phyloP scores from a whole-genome alignment of 1,140 invertebrate genomes.

The Brachionus asplanchnoidis region DNA sequence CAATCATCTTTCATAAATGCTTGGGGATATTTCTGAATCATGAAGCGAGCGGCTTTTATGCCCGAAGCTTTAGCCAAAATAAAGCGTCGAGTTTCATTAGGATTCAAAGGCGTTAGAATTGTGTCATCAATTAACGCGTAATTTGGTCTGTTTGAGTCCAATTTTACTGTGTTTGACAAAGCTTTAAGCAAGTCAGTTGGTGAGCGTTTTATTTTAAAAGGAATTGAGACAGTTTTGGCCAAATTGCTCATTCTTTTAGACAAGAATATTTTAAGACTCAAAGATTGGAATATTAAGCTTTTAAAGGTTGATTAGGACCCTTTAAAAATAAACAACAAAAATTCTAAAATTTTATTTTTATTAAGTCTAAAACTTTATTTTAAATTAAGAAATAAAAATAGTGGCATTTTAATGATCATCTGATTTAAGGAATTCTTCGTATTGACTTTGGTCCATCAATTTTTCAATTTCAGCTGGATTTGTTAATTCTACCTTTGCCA shows the following conservation, averaged over 20 bases:
- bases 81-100: neutral
- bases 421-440: conserved; percentile 41
- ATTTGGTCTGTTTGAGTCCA: neutral
- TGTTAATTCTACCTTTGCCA: neutral
- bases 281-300: neutral
- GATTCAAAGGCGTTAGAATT: conserved; percentile 1
- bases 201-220: conserved; percentile 18
- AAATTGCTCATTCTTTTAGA: conserved; percentile 1
- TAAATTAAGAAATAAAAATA: neutral
- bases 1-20: conserved; percentile 35
- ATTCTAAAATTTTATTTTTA: neutral
- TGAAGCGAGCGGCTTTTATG: conserved; percentile 29
- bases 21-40: conserved; percentile 36
- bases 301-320: conserved; percentile 1
- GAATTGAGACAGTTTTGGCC: conserved; percentile 17
- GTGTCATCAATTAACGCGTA: conserved; percentile 22
- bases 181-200: conserved; percentile 36
- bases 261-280: too few species aligned
- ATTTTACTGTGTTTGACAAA: conserved; percentile 26
- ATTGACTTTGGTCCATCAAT: conserved; percentile 38
- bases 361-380: conserved; percentile 2
- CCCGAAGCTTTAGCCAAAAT: conserved; percentile 37
- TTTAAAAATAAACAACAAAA: neutral
- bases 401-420: conserved; percentile 21
- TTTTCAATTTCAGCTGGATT: neutral